Percentiles rank a stretch among this genome's conserved stretches.
Evolutionary conservation across 2,113 vertebrate species (phyloP).

Genomic region (Ivindomyrus marchei): DNA sequence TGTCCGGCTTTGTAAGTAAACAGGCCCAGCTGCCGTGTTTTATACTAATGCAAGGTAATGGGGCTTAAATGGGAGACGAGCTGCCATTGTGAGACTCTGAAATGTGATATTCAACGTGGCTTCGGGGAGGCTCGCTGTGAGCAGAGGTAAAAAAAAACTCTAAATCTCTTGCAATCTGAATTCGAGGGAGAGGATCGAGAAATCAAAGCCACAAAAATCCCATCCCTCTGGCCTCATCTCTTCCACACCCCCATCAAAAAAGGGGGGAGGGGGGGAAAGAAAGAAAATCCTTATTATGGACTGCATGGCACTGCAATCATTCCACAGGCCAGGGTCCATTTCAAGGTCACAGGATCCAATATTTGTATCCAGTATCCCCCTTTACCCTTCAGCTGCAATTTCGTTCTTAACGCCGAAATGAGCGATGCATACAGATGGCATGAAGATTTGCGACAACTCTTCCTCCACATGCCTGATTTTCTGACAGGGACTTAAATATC

Average conservation of each 20-base stretch:
- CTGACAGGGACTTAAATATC: not conserved
- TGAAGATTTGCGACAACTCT: not conserved
- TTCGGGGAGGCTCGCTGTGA: not conserved
- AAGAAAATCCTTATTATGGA: slow-evolving; percentile 17
- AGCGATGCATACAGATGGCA: not conserved
- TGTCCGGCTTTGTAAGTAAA: not conserved
- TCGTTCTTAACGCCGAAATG: not conserved
- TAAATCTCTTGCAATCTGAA: not conserved
- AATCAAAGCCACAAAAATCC: not conserved
- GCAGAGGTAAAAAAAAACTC: not conserved
- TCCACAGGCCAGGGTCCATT: slow-evolving; percentile 4
- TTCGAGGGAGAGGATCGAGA: not conserved
- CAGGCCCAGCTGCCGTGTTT: not conserved
- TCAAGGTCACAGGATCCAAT: slow-evolving; percentile 19
- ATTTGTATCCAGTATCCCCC: not conserved
- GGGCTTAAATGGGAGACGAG: not conserved
- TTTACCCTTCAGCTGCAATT: not conserved
- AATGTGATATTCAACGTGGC: not conserved
- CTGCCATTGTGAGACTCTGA: not conserved
- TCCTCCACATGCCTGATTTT: not conserved
- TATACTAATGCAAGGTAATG: not conserved
- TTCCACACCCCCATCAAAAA: not conserved
- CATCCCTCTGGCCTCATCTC: not conserved
- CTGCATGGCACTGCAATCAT: not conserved
- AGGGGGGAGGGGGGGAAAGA: not conserved